Percentiles rank a stretch among this genome's conserved stretches.
Evolutionary conservation across 2,113 vertebrate genomes (phyloP).

Genomic region (Myrmophylax atrothorax): DNA sequence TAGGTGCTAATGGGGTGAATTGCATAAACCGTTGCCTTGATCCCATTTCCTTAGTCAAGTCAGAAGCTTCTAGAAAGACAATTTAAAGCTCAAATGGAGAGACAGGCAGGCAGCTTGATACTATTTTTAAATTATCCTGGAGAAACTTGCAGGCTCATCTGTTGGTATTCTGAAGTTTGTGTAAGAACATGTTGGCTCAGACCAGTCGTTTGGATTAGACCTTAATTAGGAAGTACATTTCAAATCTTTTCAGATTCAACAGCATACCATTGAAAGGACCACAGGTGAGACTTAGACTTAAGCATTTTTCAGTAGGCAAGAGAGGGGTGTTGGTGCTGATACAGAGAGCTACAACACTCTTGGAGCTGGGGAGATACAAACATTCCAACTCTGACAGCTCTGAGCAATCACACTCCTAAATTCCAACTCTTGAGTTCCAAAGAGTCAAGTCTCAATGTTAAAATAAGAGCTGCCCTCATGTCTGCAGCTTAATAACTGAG

Average conservation of each 20-base stretch:
- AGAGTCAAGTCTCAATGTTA: neutral
- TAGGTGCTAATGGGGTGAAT: neutral
- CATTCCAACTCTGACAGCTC: neutral
- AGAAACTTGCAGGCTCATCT: neutral
- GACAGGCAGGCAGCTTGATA: neutral
- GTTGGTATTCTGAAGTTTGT: neutral
- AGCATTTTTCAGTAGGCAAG: neutral
- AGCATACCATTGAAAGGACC: fast-evolving
- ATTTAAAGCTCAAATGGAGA: neutral
- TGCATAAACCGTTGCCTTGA: neutral
- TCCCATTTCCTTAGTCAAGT: neutral
- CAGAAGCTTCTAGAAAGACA: neutral
- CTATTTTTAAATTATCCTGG: neutral
- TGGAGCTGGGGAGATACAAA: neutral
- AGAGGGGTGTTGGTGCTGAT: fast-evolving
- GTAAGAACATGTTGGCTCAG: neutral
- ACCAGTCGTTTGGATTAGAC: neutral
- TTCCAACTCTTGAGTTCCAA: neutral
- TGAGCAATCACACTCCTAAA: neutral
- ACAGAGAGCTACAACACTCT: neutral
- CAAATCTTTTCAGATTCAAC: neutral
- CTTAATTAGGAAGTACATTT: fast-evolving
- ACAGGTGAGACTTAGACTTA: fast-evolving
- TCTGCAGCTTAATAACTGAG: neutral
- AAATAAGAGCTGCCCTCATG: neutral